phyloP scores from a whole-genome alignment of 1,140 invertebrate species.

The Drosophila ogumai region DNA sequence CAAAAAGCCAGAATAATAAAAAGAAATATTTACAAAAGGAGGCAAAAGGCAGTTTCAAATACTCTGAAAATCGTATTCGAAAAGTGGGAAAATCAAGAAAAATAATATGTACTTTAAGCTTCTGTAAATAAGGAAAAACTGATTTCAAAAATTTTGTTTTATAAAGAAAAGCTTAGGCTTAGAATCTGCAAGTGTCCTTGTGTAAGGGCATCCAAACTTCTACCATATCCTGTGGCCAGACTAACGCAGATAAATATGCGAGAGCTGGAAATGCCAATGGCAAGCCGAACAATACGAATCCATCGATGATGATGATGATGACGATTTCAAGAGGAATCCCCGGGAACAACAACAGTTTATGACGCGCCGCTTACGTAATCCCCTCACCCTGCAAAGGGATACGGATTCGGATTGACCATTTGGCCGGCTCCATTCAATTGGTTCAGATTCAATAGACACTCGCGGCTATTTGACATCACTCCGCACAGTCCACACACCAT shows the following conservation, averaged over 20 bases:
- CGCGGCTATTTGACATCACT: slow-evolving; percentile 38
- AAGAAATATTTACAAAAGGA: slow-evolving; percentile 16
- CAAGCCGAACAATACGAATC: slow-evolving; percentile 29
- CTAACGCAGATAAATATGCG: slow-evolving; percentile 15
- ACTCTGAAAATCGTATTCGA: neutral
- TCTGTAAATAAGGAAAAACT: no score
- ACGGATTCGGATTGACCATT: slow-evolving; percentile 53
- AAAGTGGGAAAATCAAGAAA: neutral
- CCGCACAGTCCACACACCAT: slow-evolving; percentile 9
- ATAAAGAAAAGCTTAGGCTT: no score
- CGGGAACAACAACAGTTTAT: slow-evolving; percentile 58
- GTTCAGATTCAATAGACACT: slow-evolving; percentile 49
- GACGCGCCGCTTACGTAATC: slow-evolving; percentile 77
- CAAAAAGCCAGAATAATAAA: slow-evolving; percentile 21
- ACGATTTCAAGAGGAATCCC: neutral
- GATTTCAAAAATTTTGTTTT: no score
- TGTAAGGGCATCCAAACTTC: slow-evolving; percentile 6
- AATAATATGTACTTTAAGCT: neutral
- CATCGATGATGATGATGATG: slow-evolving; percentile 20
- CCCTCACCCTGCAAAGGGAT: neutral
- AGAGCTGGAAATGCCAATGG: slow-evolving; percentile 27
- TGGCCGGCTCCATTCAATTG: slow-evolving; percentile 44
- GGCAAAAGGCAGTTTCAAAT: neutral
- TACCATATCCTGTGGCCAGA: neutral
- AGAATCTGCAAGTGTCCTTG: no score